Evolutionary conservation across 1,140 invertebrate species (phyloP).

Genomic region (Chionoecetes opilio): DNA sequence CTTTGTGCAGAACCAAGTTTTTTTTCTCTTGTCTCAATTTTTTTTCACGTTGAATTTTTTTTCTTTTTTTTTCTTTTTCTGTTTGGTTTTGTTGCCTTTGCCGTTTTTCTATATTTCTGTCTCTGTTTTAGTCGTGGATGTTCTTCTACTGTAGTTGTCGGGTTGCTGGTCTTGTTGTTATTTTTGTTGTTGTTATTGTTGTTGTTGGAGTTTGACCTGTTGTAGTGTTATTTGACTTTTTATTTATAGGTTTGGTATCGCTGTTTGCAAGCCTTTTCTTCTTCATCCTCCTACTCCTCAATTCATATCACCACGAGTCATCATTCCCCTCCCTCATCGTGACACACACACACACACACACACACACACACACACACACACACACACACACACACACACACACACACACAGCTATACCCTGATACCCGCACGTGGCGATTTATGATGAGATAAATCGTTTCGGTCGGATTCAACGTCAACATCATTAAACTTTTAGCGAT

Average conservation of each 20-base stretch:
- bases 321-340: background rate
- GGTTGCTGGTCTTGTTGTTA: background rate
- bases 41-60: background rate
- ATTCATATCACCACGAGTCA: background rate
- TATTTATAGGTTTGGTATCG: too few species aligned
- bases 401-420: background rate
- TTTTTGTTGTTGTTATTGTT: background rate
- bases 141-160: too few species aligned
- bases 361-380: background rate
- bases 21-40: background rate
- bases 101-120: too few species aligned
- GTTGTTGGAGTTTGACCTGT: background rate
- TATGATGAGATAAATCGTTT: constrained; percentile 30
- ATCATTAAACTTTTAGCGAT: constrained; percentile 21
- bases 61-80: background rate
- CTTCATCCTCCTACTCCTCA: background rate
- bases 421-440: background rate
- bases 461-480: background rate
- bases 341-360: background rate
- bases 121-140: too few species aligned
- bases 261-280: background rate
- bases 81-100: too few species aligned
- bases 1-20: background rate
- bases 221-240: background rate
- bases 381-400: background rate